Percentiles rank a stretch among this genome's conserved stretches.
These are phyloP conservation scores for Brachionus plicatilis DNA, from an alignment of 1,140 invertebrate genomes.

Conservation along the genomic window DNA sequence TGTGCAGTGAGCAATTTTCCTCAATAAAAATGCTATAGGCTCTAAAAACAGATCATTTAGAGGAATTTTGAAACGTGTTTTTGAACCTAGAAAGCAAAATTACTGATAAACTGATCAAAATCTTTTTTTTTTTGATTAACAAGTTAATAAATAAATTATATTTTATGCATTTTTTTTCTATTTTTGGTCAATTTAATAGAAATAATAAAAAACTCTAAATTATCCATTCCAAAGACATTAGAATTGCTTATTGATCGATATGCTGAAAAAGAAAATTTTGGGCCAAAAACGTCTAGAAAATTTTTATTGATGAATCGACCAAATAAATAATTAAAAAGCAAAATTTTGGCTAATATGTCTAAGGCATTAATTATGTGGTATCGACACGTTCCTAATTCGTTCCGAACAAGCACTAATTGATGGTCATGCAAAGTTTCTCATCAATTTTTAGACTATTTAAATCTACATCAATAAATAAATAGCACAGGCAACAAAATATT, in stretches of 20 bases:
- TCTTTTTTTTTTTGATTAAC: background rate
- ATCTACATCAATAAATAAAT: background rate
- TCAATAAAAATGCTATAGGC: background rate
- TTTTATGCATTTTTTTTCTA: background rate
- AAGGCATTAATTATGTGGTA: background rate
- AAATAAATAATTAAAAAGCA: background rate
- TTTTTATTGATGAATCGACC: background rate
- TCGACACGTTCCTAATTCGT: background rate
- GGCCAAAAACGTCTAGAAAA: background rate
- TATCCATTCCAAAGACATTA: background rate
- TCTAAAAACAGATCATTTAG: background rate
- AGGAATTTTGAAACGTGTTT: background rate
- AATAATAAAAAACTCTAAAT: background rate
- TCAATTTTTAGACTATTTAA: background rate
- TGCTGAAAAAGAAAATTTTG: background rate
- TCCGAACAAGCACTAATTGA: background rate
- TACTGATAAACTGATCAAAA: background rate
- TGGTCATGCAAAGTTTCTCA: background rate
- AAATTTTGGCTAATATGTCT: background rate
- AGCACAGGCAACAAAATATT: background rate
- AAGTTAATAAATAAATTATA: background rate
- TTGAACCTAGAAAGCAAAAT: background rate
- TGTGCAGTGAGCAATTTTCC: background rate
- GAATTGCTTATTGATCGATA: background rate
- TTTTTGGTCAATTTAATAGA: background rate